Base-by-base conservation (phyloP, 2,888 invertebrate species). In the Idaea straminata region DNA sequence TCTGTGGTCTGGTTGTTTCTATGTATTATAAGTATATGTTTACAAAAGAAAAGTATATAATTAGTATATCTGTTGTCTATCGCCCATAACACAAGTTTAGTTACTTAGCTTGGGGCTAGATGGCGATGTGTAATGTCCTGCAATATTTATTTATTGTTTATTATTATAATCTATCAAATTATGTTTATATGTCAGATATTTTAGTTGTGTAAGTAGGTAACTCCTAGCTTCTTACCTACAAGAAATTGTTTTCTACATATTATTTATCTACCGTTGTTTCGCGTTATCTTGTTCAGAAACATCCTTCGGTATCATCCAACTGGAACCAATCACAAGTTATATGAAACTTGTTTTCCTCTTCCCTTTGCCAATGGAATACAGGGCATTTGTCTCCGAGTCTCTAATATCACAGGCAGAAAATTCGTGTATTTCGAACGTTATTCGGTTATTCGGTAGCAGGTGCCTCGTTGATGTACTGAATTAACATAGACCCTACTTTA, bases 301-400 rank as follows among this genome's bases (percentile, higher is more conserved):
- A 47, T 47, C 47, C 13, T 47, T 47, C 47, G 7, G 47, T 47
- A 47, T 47, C 47, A 47, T 47, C 47, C 47, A 47, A 47, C 10
- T 47, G 47, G 47, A 47, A 47, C 47, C 47, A 47, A 47, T 47
- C 47, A 47, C 47, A 47, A 47, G 47, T 47, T 47, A 47, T 47
- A 47, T 47, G 47, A 47, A 47, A 47, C 7, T 47, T 47, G 47
- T 47, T 47, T 47, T 47, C 47, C 47, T 47, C 10, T 47, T 47
- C 47, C 47, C 47, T 47, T 47, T 47, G 47, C 47, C 47, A 47
- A 7, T 47, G 47, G 10, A 47, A 47, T 47, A 47, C 47, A 47
- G 13, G 47, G 47, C 47, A 47, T 47, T 47, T 47, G 47, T 47
- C 47, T 47, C 47, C 47, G 47, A 10, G 10, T 13, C 47, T 47